Percentiles rank a stretch among this genome's conserved stretches.
phyloP scores from a whole-genome alignment of 2,113 vertebrate species.

The Polyodon spathula region DNA sequence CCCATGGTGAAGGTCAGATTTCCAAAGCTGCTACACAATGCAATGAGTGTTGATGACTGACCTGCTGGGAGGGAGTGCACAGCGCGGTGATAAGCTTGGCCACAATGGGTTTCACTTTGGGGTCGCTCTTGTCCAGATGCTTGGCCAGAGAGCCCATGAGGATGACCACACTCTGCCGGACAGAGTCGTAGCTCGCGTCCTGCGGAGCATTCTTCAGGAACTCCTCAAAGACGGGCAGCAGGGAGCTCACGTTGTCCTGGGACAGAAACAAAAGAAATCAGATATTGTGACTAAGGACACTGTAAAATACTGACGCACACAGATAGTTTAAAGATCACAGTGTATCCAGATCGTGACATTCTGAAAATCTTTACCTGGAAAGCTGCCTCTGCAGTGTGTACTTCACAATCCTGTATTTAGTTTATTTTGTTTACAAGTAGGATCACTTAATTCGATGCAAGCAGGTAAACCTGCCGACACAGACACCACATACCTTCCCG shows the following conservation, averaged over 20 bases:
- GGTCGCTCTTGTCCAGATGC: slow-evolving; percentile 93
- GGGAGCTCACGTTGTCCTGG: slow-evolving; percentile 87
- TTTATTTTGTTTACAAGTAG: too few relatives aligned
- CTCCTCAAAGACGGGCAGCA: slow-evolving; percentile 95
- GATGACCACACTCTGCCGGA: slow-evolving; percentile 94
- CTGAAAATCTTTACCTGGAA: too few relatives aligned
- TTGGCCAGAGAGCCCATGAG: slow-evolving; percentile 97
- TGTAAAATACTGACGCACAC: background rate
- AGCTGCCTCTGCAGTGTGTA: too few relatives aligned
- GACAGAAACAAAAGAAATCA: slow-evolving; percentile 26
- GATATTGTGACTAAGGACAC: background rate
- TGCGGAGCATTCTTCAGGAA: slow-evolving; percentile 91
- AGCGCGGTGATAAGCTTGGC: slow-evolving; percentile 92
- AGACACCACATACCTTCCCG: slow-evolving; percentile 70
- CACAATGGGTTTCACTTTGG: slow-evolving; percentile 95
- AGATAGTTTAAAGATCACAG: background rate
- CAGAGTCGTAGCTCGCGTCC: slow-evolving; percentile 90
- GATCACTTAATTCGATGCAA: too few relatives aligned
- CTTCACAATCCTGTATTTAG: too few relatives aligned
- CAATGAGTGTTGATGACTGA: slow-evolving; percentile 22
- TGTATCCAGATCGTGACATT: too few relatives aligned
- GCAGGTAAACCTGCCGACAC: too few relatives aligned
- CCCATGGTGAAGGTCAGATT: too few relatives aligned
- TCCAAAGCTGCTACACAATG: too few relatives aligned
- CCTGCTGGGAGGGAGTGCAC: slow-evolving; percentile 94